A percentile compares a stretch with the other conserved stretches of the same genome.
phyloP scores from a whole-genome alignment of 2,113 vertebrate species.

The Salminus brasiliensis region DNA sequence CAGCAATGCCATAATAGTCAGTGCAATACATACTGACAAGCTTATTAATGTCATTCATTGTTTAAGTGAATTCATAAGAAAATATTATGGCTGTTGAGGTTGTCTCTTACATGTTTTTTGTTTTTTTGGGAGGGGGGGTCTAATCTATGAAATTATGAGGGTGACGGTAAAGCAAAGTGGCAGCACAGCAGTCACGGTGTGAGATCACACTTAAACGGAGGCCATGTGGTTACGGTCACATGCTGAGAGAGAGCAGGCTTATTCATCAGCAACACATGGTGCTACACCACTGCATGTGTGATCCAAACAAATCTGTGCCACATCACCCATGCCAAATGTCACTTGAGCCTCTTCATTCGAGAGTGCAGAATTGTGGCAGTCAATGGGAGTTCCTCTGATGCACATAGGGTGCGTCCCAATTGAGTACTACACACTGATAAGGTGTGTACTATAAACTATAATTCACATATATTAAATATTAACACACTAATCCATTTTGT shows the following conservation, averaged over 20 bases:
- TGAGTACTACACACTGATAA: too few species aligned
- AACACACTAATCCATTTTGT: too few species aligned
- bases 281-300: conserved; percentile 24
- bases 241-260: conserved; percentile 23
- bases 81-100: conserved; percentile 8
- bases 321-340: not conserved
- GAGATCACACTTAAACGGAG: conserved; percentile 50
- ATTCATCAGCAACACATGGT: conserved; percentile 42
- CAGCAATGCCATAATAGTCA: not conserved
- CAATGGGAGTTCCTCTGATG: too few species aligned
- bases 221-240: conserved; percentile 44
- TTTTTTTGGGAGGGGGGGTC: too few species aligned
- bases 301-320: conserved; percentile 52
- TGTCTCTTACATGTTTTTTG: not conserved
- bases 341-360: conserved; percentile 2
- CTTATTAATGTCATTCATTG: conserved; percentile 35
- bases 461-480: too few species aligned
- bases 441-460: too few species aligned
- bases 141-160: conserved; percentile 3
- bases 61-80: conserved; percentile 13
- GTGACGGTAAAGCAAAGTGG: conserved; percentile 15
- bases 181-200: conserved; percentile 1
- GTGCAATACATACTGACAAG: conserved; percentile 7
- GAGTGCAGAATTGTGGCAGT: too few species aligned
- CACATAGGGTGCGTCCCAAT: too few species aligned